Evolutionary conservation across 1,140 invertebrate genomes (phyloP).

Genomic region (Hycleus phaleratus): DNA sequence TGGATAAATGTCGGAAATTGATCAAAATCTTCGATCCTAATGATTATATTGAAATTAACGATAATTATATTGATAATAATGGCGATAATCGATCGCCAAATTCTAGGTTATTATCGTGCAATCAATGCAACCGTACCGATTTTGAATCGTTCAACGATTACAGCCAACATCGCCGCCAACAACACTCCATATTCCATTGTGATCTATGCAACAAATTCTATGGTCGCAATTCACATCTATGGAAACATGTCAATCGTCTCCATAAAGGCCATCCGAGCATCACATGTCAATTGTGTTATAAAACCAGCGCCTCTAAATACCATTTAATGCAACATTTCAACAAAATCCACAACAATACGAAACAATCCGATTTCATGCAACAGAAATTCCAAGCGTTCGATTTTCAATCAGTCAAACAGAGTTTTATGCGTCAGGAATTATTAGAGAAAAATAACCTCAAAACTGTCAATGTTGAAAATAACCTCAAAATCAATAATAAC

Average conservation of each 20-base stretch:
- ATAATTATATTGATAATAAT: constrained; percentile 37
- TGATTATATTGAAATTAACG: constrained; percentile 46
- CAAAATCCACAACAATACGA: constrained; percentile 47
- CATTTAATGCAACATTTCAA: constrained; percentile 51
- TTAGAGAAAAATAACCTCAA: constrained; percentile 8
- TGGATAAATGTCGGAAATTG: constrained; percentile 39
- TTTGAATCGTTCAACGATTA: constrained; percentile 45
- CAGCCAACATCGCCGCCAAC: constrained; percentile 46
- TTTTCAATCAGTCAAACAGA: constrained; percentile 31
- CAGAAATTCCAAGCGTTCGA: constrained; percentile 32
- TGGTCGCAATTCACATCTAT: constrained; percentile 52
- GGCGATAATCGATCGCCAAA: constrained; percentile 17
- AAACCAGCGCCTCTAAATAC: constrained; percentile 52
- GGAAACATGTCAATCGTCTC: constrained; percentile 56
- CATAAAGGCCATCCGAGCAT: constrained; percentile 55
- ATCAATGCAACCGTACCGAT: constrained; percentile 35
- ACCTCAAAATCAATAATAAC: constrained; percentile 5
- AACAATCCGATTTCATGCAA: constrained; percentile 37
- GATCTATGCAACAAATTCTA: constrained; percentile 57
- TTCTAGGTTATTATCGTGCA: constrained; percentile 25
- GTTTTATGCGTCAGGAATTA: constrained; percentile 32
- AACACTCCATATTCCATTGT: constrained; percentile 52
- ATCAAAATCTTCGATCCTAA: constrained; percentile 44
- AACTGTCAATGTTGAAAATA: constrained; percentile 10
- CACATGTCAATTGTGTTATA: constrained; percentile 51